Base-by-base conservation (phyloP, 2,888 invertebrate species). In the Scaptomyza parva region DNA sequence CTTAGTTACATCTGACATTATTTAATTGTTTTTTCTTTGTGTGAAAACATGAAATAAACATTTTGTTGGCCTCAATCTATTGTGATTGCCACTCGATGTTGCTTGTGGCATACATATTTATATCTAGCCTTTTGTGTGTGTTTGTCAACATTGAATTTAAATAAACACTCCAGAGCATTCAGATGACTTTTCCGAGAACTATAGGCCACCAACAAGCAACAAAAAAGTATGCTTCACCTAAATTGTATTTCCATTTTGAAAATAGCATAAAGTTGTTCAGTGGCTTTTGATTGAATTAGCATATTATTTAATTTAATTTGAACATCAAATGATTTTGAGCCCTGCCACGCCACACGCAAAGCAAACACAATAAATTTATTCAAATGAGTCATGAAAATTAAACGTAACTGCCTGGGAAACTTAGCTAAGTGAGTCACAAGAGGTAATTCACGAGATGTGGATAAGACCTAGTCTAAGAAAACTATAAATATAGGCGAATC, bases 351-450 rank as follows among this genome's bases (percentile, higher is more conserved):
- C 20, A 28, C 22, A 28, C 28, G 51, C 17, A 24, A 28, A 22
- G 48, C 51, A 39, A 55, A 45, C 53, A 65, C 65, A 65, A 66
- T 52, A 59, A 74, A 67, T 67, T 64, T 82, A 78, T 82, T 87
- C 61, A 81, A 87, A 87, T 87, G 83, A 82, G 66, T 78, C 79
- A 70, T 67, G 67, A 72, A 70, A 81, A 72, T 87, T 75, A 81
- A 64, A 63, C 69, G 30, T 53, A 63, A 65, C 50, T 71, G 69
- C 52, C 33, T 33, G 53, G n/a, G 30, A 44, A 44, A 41, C 37
- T 63, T 35, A 48, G 53, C 4, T 30, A 41, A 43, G 43, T 37
- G 35, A 41, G 47, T 39, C 44, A 40, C 33, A 39, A 33, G 33
- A 54, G 48, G 37, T 48, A 53, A 60, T 40, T 41, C n/a, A 22